Evolutionary conservation across 2,113 vertebrate genomes (phyloP), one percentile per base, ranked within the genome.

Genomic region (Junco hyemalis): DNA sequence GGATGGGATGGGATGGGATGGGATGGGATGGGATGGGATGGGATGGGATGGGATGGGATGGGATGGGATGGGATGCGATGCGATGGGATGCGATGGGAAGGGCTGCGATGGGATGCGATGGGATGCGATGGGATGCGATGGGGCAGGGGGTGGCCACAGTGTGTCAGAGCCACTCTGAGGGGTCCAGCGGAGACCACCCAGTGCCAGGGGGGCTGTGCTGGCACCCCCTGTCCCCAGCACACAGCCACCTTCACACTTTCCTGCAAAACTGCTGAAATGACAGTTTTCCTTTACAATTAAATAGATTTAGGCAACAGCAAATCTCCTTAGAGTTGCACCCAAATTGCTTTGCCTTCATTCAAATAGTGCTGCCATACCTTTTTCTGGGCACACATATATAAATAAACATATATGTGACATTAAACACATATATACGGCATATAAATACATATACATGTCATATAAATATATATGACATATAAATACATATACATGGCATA

Each of bases 281-380:
- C 24, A 44, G 18, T 4, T 80, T 61, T 7, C 17, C 42, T 90
- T 65, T 13, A 9, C 50, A 71, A 31, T 11, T 69, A 50, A 90
- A 64, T n/a, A 88, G 16, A 12, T 83, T 70, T 20, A 22, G 68
- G 26, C 29, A 73, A 38, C 54, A 73, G 14, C 61, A 51, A 68
- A 65, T 33, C 66, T 77, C 64, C 36, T 77, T 14, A 23, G 35
- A 40, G 47, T 59, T 40, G 44, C 19, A 71, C 31, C 26, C 51
- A 80, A 81, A 78, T 19, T 5, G 1, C 64, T 73, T 73, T 60
- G 31, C 65, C 50, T 31, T 54, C 35, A 35, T 21, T 63, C 65
- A 26, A 3, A 59, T 1, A 22, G 42, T 5, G 8, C 40, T 51
- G 36, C 44, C 24, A 0, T 2, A 4, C 3, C 23, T 22, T 50